Conservation (phyloP, 2,797 vertebrate genomes). For the Onychomys leucogaster region DNA sequence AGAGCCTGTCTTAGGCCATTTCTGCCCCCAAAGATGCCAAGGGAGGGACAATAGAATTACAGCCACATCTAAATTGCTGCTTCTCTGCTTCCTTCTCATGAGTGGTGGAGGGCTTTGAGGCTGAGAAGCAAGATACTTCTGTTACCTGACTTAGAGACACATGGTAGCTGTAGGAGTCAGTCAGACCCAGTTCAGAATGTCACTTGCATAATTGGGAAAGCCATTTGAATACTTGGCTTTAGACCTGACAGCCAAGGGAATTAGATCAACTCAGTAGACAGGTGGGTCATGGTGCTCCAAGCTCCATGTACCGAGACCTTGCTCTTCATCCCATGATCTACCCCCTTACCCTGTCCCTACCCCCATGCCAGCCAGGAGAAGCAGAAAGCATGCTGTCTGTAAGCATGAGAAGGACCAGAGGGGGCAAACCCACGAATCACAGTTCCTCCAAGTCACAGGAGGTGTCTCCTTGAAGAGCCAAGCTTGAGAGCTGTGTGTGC, state of each 20-base stretch:
- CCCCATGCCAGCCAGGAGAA: background rate
- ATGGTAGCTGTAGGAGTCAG: constrained; percentile 23
- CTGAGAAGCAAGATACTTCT: background rate
- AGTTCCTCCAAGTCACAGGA: background rate
- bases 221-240: background rate
- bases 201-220: constrained; percentile 24
- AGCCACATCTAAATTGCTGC: constrained; percentile 27
- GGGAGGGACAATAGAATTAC: constrained; percentile 31
- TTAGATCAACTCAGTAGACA: background rate
- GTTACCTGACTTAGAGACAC: constrained; percentile 35
- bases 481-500: background rate
- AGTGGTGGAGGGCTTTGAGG: background rate
- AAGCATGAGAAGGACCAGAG: background rate
- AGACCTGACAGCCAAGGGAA: background rate
- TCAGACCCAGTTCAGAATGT: constrained; percentile 24
- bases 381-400: background rate
- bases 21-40: constrained; percentile 28
- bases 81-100: background rate
- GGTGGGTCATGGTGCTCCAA: background rate
- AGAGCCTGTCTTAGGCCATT: background rate
- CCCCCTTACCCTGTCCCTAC: background rate
- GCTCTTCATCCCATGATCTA: background rate
- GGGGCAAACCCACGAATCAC: too few species aligned
- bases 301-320: background rate
- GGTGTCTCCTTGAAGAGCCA: background rate